These are phyloP conservation scores for Sparus aurata DNA, from an alignment of 2,797 vertebrate species.

Conservation along the genomic window DNA sequence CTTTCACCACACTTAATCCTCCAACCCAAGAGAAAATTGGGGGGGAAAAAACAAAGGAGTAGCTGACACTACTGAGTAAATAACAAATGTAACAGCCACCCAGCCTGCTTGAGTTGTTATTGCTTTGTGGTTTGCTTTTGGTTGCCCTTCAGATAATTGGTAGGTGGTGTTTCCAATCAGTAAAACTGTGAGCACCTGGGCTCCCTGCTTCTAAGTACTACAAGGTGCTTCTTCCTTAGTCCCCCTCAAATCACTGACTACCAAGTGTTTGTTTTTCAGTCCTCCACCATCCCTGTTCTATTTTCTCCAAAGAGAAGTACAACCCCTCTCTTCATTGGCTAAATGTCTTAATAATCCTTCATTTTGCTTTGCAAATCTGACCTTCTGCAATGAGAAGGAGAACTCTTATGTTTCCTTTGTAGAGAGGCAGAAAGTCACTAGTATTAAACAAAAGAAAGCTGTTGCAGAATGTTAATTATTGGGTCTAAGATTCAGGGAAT, in stretches of 20 bases:
- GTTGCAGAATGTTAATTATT: constrained; percentile 17
- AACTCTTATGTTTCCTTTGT: not conserved
- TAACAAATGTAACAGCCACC: not conserved
- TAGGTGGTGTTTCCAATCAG: constrained; percentile 1
- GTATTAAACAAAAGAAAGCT: constrained; percentile 1
- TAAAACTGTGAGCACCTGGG: constrained; percentile 16
- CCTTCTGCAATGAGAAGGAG: not conserved
- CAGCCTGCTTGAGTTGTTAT: not conserved
- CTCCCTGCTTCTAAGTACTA: not conserved
- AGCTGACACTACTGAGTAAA: not conserved
- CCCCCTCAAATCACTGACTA: not conserved
- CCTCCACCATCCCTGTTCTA: not conserved
- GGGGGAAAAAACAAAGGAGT: no score
- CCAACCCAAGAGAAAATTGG: not conserved
- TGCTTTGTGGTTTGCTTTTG: not conserved
- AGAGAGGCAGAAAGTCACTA: constrained; percentile 8
- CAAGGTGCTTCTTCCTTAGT: not conserved
- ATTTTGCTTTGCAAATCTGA: not conserved
- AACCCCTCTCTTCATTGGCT: not conserved
- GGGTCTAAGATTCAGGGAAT: not conserved
- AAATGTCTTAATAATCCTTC: not conserved
- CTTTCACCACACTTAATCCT: not conserved
- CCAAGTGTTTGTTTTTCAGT: not conserved
- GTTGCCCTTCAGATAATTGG: constrained; percentile 22
- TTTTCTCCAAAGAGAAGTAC: not conserved